Base-by-base conservation (phyloP, 1,140 invertebrate species). In the Anthonomus grandis region DNA sequence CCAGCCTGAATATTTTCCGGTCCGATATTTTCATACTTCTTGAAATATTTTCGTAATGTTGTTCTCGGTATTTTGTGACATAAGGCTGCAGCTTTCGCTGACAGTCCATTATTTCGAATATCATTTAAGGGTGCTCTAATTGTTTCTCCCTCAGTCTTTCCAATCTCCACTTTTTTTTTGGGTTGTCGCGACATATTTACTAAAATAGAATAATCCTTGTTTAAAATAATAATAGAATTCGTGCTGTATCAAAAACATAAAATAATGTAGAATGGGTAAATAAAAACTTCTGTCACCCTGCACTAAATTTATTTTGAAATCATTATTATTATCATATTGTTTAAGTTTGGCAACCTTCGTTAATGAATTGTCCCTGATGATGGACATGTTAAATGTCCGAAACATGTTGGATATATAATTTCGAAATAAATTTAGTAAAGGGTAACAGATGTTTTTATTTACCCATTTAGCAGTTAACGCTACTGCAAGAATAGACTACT, bases 191-290 rank as follows among this genome's bases (percentile, higher is more conserved):
- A 15, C 37, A 39, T 39, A 6, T 39, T 39, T 39, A 39, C 5
- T 39, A 39, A 39, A 39, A 13, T 39, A 39, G 37, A 39, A 39
- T 39, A 39, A 39, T 39, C 5, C 5, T 39, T n/a, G 37, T 39
- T 6, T 39, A 39, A 5, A 39, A 39, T 6, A 39, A 39, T 6
- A 39, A 39, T 6, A 39, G 37, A 39, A 39, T 17, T 39, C 37
- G 37, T 9, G 37, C 37, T 39, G 37, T 39, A 39, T 39, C 15
- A 39, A 39, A 39, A 39, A 39, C 37, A 39, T 39, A 39, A 39
- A 39, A 39, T 39, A 39, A 6, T 5, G 37, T 6, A 5, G 6
- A 39, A 12, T 39, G 5, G 17, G 17, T 12, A 39, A n/a, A n/a
- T n/a, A n/a, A n/a, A n/a, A n/a, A n/a, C n/a, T n/a, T n/a, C n/a